These are phyloP conservation scores for Liopterus haemorrhoidalis DNA, from an alignment of 2,888 invertebrate genomes.

Conservation along the genomic window DNA sequence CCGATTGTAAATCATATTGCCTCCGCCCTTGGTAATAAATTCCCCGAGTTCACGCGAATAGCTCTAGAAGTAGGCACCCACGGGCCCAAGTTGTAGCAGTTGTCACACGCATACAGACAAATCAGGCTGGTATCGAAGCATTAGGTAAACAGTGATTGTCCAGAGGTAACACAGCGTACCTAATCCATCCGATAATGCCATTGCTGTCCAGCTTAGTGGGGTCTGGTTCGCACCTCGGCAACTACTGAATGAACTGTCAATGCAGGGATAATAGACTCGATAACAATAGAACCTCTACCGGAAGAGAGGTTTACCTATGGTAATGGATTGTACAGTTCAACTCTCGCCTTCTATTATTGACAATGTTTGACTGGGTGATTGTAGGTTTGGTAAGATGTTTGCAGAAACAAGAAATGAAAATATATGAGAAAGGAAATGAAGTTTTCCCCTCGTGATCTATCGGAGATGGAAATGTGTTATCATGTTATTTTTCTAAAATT, in stretches of 20 bases:
- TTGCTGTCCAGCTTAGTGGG: conserved; percentile 31
- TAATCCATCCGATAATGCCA: conserved; percentile 43
- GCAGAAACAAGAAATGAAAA: not conserved
- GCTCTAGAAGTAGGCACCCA: too few species aligned
- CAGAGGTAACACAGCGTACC: conserved; percentile 41
- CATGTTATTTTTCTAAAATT: too few species aligned
- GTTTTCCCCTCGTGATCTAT: too few species aligned
- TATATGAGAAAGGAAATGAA: too few species aligned
- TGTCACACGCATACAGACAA: too few species aligned
- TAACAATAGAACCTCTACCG: not conserved
- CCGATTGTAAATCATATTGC: too few species aligned
- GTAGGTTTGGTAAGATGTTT: not conserved
- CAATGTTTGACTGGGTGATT: not conserved
- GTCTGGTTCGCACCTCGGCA: conserved; percentile 13
- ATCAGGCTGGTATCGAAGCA: too few species aligned
- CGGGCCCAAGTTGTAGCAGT: too few species aligned
- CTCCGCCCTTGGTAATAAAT: too few species aligned
- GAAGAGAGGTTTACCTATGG: conserved; percentile 11
- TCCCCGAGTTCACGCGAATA: too few species aligned
- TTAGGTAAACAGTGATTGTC: conserved; percentile 46
- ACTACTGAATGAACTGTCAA: conserved; percentile 15
- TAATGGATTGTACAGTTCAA: not conserved
- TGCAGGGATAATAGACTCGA: conserved; percentile 12
- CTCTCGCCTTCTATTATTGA: not conserved
- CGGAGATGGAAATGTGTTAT: too few species aligned